phyloP scores from a whole-genome alignment of 2,797 vertebrate genomes.

The Anguilla anguilla region DNA sequence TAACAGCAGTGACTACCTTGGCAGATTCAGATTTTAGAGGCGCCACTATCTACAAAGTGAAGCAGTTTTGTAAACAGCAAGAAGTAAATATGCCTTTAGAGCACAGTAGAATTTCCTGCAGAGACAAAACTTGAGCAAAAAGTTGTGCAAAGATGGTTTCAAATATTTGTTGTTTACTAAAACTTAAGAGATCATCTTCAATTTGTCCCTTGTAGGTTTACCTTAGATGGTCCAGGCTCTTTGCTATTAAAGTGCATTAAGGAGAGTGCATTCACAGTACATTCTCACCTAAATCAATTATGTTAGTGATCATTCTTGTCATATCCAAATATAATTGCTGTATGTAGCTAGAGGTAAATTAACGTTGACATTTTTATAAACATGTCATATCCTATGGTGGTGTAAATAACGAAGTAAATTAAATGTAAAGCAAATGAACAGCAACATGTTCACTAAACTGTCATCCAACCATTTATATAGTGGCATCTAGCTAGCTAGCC shows the following conservation, averaged over 20 bases:
- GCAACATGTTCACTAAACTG: neutral
- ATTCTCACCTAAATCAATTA: neutral
- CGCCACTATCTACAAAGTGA: neutral
- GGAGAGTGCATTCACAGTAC: neutral
- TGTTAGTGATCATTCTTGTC: neutral
- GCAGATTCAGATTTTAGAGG: neutral
- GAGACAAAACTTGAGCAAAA: neutral
- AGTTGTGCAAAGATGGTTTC: neutral
- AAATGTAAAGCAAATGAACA: neutral
- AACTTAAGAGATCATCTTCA: neutral
- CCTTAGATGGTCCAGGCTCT: neutral
- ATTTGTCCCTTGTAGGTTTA: neutral
- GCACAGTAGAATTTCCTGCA: neutral
- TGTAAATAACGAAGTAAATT: neutral
- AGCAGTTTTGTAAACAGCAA: neutral
- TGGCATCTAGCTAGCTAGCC: neutral
- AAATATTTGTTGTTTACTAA: conserved; percentile 4
- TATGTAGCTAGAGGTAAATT: neutral
- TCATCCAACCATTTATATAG: neutral
- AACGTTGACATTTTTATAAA: neutral
- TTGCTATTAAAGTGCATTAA: neutral
- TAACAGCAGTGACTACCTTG: neutral
- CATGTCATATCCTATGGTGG: neutral
- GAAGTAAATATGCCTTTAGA: neutral
- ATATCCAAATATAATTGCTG: neutral